These are phyloP conservation scores for Ceratothoa steindachneri DNA, from an alignment of 2,888 invertebrate genomes.

Conservation along the genomic window DNA sequence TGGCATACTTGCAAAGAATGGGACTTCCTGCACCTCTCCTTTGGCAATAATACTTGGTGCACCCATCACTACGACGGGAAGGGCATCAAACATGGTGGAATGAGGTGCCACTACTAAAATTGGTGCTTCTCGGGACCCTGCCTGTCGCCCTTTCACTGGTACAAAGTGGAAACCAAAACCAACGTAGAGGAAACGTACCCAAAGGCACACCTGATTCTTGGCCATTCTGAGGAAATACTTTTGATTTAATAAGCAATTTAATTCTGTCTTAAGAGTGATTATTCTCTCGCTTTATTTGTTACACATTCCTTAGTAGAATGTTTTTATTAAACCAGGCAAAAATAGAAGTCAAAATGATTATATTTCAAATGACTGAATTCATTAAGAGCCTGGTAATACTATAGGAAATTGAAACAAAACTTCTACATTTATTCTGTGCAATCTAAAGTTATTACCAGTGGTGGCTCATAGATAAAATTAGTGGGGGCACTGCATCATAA, in stretches of 20 bases:
- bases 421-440: too few species aligned
- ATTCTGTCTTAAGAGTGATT: too few species aligned
- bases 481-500: too few species aligned
- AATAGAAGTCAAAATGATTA: too few species aligned
- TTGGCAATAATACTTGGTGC: slow-evolving; percentile 87
- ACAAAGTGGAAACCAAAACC: slow-evolving; percentile 78
- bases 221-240: slow-evolving; percentile 22
- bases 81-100: slow-evolving; percentile 83
- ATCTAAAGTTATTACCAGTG: too few species aligned
- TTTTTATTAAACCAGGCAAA: too few species aligned
- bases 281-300: too few species aligned
- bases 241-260: neutral
- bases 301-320: too few species aligned
- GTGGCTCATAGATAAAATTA: too few species aligned
- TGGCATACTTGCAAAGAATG: slow-evolving; percentile 76
- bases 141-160: slow-evolving; percentile 70
- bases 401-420: too few species aligned
- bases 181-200: slow-evolving; percentile 65
- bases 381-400: too few species aligned
- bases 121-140: slow-evolving; percentile 70
- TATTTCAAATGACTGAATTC: too few species aligned
- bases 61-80: slow-evolving; percentile 74
- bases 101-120: slow-evolving; percentile 84
- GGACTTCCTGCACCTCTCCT: slow-evolving; percentile 73
- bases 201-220: slow-evolving; percentile 35